Percentiles rank a stretch among this genome's conserved stretches.
Evolutionary conservation across 2,113 vertebrate genomes (phyloP).

Genomic region (Camelus bactrianus): DNA sequence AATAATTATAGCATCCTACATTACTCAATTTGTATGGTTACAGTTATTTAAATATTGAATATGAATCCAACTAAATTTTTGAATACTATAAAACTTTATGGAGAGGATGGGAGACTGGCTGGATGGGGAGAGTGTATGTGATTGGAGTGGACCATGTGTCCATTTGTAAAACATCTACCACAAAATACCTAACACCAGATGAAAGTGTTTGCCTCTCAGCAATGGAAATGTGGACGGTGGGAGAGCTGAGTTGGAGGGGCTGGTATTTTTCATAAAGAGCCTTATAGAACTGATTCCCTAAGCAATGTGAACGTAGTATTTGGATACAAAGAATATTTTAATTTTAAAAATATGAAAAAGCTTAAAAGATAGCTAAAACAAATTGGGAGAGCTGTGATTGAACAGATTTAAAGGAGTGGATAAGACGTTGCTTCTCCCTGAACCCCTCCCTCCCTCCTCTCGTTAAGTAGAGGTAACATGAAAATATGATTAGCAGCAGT

Average conservation of each 20-base stretch:
- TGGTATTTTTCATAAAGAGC: neutral
- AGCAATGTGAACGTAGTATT: neutral
- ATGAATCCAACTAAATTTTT: neutral
- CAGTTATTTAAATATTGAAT: neutral
- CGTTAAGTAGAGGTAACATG: neutral
- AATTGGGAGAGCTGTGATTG: neutral
- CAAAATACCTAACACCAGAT: neutral
- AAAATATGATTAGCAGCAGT: neutral
- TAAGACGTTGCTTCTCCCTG: neutral
- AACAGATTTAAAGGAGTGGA: neutral
- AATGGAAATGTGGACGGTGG: neutral
- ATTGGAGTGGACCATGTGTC: neutral
- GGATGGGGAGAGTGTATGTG: neutral
- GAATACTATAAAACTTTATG: neutral
- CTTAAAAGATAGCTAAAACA: neutral
- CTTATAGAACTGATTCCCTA: neutral
- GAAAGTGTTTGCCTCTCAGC: neutral
- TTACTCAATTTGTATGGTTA: neutral
- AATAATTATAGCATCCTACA: neutral
- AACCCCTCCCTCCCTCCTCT: neutral
- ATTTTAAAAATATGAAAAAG: neutral
- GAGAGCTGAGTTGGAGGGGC: rapidly evolving
- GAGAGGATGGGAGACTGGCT: neutral
- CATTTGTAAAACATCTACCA: neutral
- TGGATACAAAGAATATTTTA: neutral